Evolutionary conservation across 2,797 vertebrate genomes (phyloP).

Genomic region (Falco biarmicus): DNA sequence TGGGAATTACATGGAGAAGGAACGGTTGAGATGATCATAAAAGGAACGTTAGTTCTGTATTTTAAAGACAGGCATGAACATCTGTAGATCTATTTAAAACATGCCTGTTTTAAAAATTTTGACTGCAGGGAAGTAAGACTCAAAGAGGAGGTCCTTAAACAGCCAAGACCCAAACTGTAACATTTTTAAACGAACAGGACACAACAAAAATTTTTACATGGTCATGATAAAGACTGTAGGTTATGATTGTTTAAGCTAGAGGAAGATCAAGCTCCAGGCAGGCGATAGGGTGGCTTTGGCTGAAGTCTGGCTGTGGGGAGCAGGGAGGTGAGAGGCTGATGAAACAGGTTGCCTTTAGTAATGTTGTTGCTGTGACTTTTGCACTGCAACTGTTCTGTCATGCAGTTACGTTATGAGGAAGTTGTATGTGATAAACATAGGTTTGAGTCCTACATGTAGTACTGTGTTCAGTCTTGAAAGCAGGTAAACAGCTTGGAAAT

Average conservation of each 20-base stretch:
- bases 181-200: neutral
- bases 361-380: neutral
- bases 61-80: neutral
- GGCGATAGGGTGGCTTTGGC: neutral
- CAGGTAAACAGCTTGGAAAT: neutral
- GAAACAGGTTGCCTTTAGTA: neutral
- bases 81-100: neutral
- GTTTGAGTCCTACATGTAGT: neutral
- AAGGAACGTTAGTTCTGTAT: neutral
- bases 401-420: neutral
- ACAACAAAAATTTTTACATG: neutral
- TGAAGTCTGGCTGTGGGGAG: neutral
- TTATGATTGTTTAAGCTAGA: neutral
- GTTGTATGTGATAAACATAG: fast-evolving
- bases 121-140: neutral
- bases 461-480: neutral
- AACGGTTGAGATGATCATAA: neutral
- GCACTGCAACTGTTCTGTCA: neutral
- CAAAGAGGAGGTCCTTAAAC: neutral
- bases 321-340: neutral
- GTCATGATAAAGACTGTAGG: neutral
- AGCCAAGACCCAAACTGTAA: neutral
- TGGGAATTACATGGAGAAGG: neutral
- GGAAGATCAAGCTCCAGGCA: neutral
- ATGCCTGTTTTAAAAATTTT: neutral